Conservation (phyloP, 2,113 vertebrate genomes). For the Promerops cafer region DNA sequence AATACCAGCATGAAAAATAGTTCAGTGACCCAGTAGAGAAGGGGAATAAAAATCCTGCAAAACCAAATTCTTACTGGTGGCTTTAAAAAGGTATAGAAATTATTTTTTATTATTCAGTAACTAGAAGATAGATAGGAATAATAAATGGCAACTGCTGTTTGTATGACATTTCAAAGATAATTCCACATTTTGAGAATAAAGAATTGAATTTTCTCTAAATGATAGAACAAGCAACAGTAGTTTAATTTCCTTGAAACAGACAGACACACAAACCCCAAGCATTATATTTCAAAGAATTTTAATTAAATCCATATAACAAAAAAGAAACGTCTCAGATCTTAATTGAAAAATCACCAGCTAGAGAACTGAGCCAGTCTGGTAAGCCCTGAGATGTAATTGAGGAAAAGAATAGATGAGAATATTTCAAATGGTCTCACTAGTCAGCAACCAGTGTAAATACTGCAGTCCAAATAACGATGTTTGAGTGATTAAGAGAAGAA, state of each 20-base stretch:
- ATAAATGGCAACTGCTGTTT: not conserved
- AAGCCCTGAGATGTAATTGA: slow-evolving; percentile 18
- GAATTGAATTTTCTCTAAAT: not conserved
- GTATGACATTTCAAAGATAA: not conserved
- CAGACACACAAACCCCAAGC: not conserved
- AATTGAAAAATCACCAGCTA: slow-evolving; percentile 47
- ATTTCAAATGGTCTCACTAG: slow-evolving; percentile 29
- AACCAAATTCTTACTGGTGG: not conserved
- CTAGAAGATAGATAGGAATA: not conserved
- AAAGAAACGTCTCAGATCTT: slow-evolving; percentile 34
- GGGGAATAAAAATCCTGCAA: not conserved
- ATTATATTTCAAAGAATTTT: slow-evolving; percentile 46
- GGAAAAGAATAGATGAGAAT: slow-evolving; percentile 8
- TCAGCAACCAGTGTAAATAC: slow-evolving; percentile 4
- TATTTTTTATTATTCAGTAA: not conserved
- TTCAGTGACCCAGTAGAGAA: not conserved
- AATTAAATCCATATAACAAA: slow-evolving; percentile 59
- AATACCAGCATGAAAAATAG: not conserved
- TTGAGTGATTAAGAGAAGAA: slow-evolving; percentile 1
- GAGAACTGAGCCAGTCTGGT: slow-evolving; percentile 13
- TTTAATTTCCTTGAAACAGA: slow-evolving; percentile 24
- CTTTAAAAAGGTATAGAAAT: not conserved
- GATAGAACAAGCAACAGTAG: not conserved
- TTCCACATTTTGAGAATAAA: not conserved
- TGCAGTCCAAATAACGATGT: not conserved